Evolutionary conservation across 2,797 vertebrate genomes (phyloP).

Genomic region (Typhlichthys eigenmanni): DNA sequence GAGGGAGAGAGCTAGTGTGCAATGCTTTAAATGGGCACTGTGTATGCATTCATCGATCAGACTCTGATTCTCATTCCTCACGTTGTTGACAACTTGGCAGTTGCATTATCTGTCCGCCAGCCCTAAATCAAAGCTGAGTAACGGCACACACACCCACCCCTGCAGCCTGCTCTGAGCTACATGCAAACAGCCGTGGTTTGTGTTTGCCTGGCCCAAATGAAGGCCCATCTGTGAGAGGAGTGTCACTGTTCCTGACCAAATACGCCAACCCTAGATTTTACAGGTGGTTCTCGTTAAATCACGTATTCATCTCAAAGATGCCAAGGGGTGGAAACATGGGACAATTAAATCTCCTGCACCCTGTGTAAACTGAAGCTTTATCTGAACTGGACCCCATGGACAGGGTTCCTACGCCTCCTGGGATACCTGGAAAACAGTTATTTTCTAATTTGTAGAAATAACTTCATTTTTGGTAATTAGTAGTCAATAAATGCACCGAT

Average conservation of each 20-base stretch:
- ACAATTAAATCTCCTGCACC: neutral
- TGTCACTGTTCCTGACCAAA: neutral
- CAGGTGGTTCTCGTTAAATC: constrained; percentile 11
- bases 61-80: neutral
- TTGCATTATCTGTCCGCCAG: constrained; percentile 16
- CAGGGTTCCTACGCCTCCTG: too few species aligned
- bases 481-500: too few species aligned
- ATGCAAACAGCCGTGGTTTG: constrained; percentile 13
- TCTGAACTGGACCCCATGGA: neutral
- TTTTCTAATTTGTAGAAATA: too few species aligned
- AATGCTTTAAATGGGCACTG: too few species aligned
- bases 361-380: neutral
- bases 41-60: constrained; percentile 1
- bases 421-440: too few species aligned
- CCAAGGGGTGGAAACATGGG: neutral
- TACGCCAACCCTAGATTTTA: neutral
- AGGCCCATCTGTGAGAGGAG: constrained; percentile 9
- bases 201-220: constrained; percentile 11
- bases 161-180: constrained; percentile 14
- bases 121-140: constrained; percentile 29
- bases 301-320: neutral
- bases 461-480: too few species aligned
- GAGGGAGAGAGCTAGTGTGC: too few species aligned
- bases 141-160: neutral
- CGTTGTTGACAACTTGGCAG: constrained; percentile 13